Percentiles rank a stretch among this genome's conserved stretches.
phyloP scores from a whole-genome alignment of 1,140 invertebrate genomes.

The Drosophila tropicalis region DNA sequence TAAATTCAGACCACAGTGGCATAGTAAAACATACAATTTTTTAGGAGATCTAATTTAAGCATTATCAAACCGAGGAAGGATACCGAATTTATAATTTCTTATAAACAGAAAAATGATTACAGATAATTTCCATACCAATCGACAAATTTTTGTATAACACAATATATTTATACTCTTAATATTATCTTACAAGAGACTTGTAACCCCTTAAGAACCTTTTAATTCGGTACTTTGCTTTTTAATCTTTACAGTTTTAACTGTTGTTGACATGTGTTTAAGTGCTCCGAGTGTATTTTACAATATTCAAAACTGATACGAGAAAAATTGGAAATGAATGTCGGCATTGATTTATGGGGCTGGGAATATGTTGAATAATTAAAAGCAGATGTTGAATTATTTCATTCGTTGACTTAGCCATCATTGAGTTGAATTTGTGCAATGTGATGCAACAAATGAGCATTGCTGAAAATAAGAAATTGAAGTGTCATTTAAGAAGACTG shows the following conservation, averaged over 20 bases:
- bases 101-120: too few relatives aligned
- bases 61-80: too few relatives aligned
- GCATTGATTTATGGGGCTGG: constrained; percentile 41
- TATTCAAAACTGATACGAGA: not conserved
- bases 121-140: too few relatives aligned
- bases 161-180: too few relatives aligned
- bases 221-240: not conserved
- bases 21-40: too few relatives aligned
- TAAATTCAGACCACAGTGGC: not conserved
- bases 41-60: too few relatives aligned
- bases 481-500: not conserved
- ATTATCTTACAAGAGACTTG: too few relatives aligned
- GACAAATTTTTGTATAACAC: too few relatives aligned
- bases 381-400: constrained; percentile 34
- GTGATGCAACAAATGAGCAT: constrained; percentile 8
- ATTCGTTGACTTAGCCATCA: not conserved
- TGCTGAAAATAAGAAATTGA: not conserved
- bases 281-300: not conserved
- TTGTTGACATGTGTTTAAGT: constrained; percentile 9
- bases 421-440: not conserved
- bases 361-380: constrained; percentile 48
- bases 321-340: constrained; percentile 36
- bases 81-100: too few relatives aligned
- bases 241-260: not conserved
- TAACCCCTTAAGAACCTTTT: too few relatives aligned